These are phyloP conservation scores for Protonibea diacanthus DNA, from an alignment of 2,797 vertebrate genomes.

Conservation along the genomic window DNA sequence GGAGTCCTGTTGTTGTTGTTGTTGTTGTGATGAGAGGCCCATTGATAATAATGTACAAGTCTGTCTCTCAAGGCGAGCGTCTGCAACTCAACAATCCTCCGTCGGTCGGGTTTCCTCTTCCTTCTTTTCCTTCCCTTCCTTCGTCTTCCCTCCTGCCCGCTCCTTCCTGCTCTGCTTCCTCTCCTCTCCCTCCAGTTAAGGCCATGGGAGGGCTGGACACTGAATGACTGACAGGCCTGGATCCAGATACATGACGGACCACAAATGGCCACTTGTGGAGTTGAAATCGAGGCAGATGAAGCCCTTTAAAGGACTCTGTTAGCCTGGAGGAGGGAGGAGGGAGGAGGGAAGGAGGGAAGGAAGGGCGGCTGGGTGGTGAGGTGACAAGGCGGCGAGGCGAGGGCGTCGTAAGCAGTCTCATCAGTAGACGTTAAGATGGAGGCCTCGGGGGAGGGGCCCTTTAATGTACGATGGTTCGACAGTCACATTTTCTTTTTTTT, in stretches of 20 bases:
- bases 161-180: slow-evolving; percentile 38
- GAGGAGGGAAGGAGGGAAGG: background rate
- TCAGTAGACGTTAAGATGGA: slow-evolving; percentile 47
- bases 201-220: slow-evolving; percentile 67
- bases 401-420: slow-evolving; percentile 44
- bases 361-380: background rate
- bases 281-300: slow-evolving; percentile 43
- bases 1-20: slow-evolving; percentile 31
- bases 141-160: slow-evolving; percentile 18
- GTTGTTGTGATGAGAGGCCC: slow-evolving; percentile 50
- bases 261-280: slow-evolving; percentile 24
- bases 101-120: background rate
- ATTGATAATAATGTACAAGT: slow-evolving; percentile 52
- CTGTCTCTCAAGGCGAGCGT: slow-evolving; percentile 33
- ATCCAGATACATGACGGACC: slow-evolving; percentile 21
- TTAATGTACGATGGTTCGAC: slow-evolving; percentile 62
- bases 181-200: slow-evolving; percentile 61
- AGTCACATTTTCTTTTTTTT: slow-evolving; percentile 54
- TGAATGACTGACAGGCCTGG: slow-evolving; percentile 42
- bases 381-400: background rate
- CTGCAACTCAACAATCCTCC: slow-evolving; percentile 42
- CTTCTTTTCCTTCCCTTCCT: slow-evolving; percentile 1
- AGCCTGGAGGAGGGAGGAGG: slow-evolving; percentile 27
- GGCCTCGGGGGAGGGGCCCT: slow-evolving; percentile 44
- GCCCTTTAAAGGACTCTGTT: slow-evolving; percentile 56